Evolutionary conservation across 2,113 vertebrate species (phyloP).

Genomic region (Sarotherodon lohbergeri): DNA sequence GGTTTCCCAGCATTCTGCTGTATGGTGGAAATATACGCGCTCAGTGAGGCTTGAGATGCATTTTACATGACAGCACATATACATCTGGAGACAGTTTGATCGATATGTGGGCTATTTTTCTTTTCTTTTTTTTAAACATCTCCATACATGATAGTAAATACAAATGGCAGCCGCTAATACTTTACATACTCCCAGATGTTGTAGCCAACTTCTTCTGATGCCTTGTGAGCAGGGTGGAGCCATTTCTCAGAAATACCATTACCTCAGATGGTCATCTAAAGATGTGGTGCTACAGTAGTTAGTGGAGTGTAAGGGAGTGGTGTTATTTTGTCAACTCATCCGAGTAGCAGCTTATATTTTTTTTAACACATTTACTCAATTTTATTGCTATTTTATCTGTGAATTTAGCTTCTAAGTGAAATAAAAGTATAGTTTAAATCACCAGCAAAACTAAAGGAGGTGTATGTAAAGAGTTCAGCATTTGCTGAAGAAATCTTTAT

Average conservation of each 20-base stretch:
- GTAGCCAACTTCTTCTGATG: not conserved
- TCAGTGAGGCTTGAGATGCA: constrained; percentile 49
- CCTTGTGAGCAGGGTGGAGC: not conserved
- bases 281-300: not conserved
- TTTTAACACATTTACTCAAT: not conserved
- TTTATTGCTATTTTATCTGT: not conserved
- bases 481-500: not conserved
- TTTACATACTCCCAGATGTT: constrained; percentile 41
- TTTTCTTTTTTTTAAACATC: not conserved
- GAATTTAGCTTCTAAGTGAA: not conserved
- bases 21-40: constrained; percentile 29
- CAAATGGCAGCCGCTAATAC: constrained; percentile 10
- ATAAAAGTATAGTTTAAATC: not conserved
- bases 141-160: constrained; percentile 17
- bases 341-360: not conserved
- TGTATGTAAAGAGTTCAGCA: not conserved
- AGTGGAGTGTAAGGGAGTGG: not conserved
- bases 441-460: not conserved
- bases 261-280: not conserved
- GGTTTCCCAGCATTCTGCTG: constrained; percentile 39
- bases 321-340: not conserved
- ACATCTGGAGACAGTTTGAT: constrained; percentile 38
- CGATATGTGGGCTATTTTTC: constrained; percentile 1
- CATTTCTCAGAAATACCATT: constrained; percentile 19
- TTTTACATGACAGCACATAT: constrained; percentile 48